Evolutionary conservation across 2,888 invertebrate species (phyloP).

Genomic region (Thymelicus sylvestris): DNA sequence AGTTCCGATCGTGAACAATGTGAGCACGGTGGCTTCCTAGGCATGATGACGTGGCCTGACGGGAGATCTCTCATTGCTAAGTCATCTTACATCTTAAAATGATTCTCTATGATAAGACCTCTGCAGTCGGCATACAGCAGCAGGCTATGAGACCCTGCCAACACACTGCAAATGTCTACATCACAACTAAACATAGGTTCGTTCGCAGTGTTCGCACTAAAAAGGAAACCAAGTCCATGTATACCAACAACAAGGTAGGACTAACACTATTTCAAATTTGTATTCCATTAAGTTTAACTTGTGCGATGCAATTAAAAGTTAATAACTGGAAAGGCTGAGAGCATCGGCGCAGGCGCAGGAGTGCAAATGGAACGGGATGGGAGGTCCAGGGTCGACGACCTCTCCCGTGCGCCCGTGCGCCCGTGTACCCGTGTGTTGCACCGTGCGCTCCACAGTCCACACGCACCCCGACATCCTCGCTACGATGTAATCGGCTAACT

Average conservation of each 20-base stretch:
- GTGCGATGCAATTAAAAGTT: slow-evolving; percentile 23
- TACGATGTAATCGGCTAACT: slow-evolving; percentile 33
- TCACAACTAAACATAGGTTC: no score
- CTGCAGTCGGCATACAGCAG: no score
- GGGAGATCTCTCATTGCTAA: no score
- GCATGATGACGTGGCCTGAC: no score
- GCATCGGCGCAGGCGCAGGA: background rate
- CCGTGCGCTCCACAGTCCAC: background rate
- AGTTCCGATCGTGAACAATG: no score
- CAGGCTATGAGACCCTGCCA: no score
- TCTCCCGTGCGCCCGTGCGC: background rate
- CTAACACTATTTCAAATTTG: background rate
- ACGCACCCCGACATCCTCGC: slow-evolving; percentile 7
- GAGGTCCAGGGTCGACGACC: slow-evolving; percentile 18
- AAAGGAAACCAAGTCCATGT: background rate
- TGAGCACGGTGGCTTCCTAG: no score
- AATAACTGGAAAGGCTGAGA: slow-evolving; percentile 4
- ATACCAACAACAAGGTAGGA: background rate
- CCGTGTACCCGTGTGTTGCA: background rate
- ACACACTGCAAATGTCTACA: no score
- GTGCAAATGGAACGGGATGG: slow-evolving; percentile 25
- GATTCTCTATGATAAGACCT: no score
- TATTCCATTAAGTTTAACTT: background rate
- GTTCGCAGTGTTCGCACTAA: no score
- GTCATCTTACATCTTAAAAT: no score